Conservation (phyloP, 1,140 invertebrate species). For the Brachionus asplanchnoidis region DNA sequence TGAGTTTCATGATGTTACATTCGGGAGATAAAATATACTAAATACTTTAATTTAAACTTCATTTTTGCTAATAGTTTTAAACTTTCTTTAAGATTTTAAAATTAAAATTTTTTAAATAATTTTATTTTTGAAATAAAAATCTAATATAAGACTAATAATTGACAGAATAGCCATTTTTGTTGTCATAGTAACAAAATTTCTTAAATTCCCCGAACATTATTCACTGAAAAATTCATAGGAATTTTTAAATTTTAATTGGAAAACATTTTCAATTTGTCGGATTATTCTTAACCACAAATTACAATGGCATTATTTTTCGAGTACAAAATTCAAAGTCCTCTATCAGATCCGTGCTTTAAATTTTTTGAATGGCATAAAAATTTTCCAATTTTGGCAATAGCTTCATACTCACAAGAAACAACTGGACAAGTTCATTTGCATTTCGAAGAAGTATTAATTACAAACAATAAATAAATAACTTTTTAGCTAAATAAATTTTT, state of each 20-base stretch:
- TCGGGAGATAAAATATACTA: no score
- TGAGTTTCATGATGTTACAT: no score
- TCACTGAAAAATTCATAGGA: neutral
- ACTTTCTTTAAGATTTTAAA: no score
- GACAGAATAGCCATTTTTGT: neutral
- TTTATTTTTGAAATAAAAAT: neutral
- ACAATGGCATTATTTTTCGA: conserved; percentile 56
- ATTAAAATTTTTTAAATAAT: neutral
- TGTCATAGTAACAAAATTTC: neutral
- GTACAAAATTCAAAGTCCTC: conserved; percentile 49
- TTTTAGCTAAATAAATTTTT: neutral
- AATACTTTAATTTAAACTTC: no score
- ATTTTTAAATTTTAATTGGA: neutral
- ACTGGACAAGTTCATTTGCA: conserved; percentile 81
- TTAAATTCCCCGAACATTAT: neutral
- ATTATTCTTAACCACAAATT: neutral
- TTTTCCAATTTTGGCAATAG: conserved; percentile 73
- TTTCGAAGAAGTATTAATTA: conserved; percentile 69
- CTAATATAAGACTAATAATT: neutral
- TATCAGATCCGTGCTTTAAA: conserved; percentile 58
- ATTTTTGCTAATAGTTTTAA: no score
- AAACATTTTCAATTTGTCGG: neutral
- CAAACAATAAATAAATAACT: neutral
- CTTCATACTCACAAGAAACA: conserved; percentile 75
- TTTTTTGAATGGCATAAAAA: conserved; percentile 73